Conservation (phyloP, 35 echinoderm and acorn worm species). For the Nesometra sesokonis region DNA sequence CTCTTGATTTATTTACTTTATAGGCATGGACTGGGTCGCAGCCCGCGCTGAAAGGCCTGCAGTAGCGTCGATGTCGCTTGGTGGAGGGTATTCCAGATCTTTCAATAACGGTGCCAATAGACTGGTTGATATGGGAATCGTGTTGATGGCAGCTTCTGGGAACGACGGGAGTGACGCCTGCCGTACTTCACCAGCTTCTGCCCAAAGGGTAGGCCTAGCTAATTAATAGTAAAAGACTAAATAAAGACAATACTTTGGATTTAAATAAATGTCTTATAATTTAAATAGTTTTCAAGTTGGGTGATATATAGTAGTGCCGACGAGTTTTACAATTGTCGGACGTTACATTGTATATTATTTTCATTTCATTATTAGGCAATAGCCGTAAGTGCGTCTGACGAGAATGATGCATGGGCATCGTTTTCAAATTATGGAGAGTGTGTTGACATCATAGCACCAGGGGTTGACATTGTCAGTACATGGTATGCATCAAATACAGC, state of each 20-base stretch:
- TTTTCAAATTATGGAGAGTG: background rate
- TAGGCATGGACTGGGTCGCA: conserved; percentile 49
- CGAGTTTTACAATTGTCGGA: no score
- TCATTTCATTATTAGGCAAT: background rate
- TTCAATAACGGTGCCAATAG: conserved; percentile 25
- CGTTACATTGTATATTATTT: background rate
- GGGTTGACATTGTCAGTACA: background rate
- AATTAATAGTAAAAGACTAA: no score
- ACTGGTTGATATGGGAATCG: conserved; percentile 21
- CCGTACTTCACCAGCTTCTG: conserved; percentile 11
- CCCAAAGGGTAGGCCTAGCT: background rate
- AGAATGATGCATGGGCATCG: background rate
- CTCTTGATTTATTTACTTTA: background rate
- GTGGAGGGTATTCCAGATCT: conserved; percentile 15
- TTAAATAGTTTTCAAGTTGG: no score
- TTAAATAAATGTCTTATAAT: no score
- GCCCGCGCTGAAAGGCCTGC: conserved; percentile 12
- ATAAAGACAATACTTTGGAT: no score
- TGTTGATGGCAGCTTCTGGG: conserved; percentile 39
- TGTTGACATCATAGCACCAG: background rate
- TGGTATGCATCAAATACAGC: background rate
- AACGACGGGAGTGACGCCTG: conserved; percentile 23
- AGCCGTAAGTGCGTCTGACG: background rate
- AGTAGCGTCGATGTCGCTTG: conserved; percentile 68
- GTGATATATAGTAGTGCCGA: no score